These are phyloP conservation scores for Proterorhinus semilunaris DNA, from an alignment of 2,113 vertebrate genomes.

Conservation along the genomic window DNA sequence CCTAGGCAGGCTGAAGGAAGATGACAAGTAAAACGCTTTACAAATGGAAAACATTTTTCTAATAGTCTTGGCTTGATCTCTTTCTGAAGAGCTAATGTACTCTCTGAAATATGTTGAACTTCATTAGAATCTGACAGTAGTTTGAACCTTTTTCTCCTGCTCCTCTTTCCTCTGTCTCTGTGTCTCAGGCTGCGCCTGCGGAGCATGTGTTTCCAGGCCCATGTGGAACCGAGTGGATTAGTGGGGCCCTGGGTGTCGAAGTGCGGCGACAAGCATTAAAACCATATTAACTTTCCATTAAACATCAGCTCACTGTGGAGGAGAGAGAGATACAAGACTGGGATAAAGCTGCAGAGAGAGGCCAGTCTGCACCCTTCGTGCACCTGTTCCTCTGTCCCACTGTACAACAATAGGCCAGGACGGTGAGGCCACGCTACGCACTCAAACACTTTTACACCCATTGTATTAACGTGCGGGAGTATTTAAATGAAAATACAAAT, in stretches of 20 bases:
- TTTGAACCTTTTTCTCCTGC: conserved; percentile 2
- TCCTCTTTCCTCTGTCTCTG: background rate
- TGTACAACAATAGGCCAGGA: background rate
- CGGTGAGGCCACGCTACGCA: background rate
- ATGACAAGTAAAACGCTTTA: background rate
- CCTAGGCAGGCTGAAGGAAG: background rate
- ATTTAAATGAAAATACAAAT: background rate
- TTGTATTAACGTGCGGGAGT: background rate
- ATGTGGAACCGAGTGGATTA: conserved; percentile 73
- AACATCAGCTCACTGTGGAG: conserved; percentile 65
- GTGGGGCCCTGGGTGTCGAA: conserved; percentile 53
- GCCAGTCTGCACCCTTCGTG: conserved; percentile 21
- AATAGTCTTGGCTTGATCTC: background rate
- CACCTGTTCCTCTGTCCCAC: conserved; percentile 57
- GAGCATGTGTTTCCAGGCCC: conserved; percentile 59
- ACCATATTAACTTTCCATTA: conserved; percentile 80
- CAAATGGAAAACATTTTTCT: background rate
- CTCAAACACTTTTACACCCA: background rate
- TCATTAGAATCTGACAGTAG: background rate
- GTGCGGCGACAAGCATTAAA: conserved; percentile 74
- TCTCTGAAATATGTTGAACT: background rate
- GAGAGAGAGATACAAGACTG: conserved; percentile 48
- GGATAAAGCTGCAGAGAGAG: conserved; percentile 51
- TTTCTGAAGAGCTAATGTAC: background rate
- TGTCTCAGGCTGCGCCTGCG: conserved; percentile 11